phyloP scores from a whole-genome alignment of 2,113 vertebrate species.

The Strix uralensis region DNA sequence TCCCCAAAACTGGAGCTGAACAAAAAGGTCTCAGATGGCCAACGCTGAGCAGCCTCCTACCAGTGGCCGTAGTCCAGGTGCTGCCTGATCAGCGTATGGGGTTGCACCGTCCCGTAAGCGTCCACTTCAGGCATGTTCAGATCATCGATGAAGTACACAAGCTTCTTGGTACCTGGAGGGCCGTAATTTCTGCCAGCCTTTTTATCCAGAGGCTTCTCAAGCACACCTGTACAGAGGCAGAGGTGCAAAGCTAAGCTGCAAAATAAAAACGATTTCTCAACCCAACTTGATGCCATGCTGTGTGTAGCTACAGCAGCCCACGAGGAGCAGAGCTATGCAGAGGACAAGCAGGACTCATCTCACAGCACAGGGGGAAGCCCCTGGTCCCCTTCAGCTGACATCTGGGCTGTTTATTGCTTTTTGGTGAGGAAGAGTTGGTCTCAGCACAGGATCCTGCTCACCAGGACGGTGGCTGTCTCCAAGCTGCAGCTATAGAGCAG shows the following conservation, averaged over 20 bases:
- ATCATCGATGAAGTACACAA: conserved; percentile 93
- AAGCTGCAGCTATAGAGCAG: background rate
- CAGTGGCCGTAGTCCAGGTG: conserved; percentile 97
- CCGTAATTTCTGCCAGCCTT: conserved; percentile 91
- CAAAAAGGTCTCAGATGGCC: rapidly evolving
- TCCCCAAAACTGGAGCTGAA: background rate
- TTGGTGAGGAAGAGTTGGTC: background rate
- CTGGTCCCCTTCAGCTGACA: background rate
- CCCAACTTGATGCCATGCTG: rapidly evolving
- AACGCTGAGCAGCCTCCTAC: conserved; percentile 57
- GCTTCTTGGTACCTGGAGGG: conserved; percentile 85
- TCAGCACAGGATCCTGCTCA: background rate
- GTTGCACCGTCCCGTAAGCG: conserved; percentile 88
- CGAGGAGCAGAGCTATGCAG: background rate
- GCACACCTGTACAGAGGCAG: conserved; percentile 73
- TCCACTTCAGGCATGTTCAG: conserved; percentile 97
- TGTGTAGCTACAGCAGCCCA: background rate
- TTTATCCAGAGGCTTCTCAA: conserved; percentile 95
- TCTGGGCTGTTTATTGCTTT: rapidly evolving
- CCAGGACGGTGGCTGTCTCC: background rate
- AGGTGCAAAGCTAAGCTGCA: background rate
- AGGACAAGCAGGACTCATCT: background rate
- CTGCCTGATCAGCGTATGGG: conserved; percentile 92
- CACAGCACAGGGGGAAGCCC: background rate
- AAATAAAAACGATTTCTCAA: background rate